Evolutionary conservation across 1,140 invertebrate species (phyloP), one percentile per base, ranked within the genome.

Genomic region (Papilio polytes): DNA sequence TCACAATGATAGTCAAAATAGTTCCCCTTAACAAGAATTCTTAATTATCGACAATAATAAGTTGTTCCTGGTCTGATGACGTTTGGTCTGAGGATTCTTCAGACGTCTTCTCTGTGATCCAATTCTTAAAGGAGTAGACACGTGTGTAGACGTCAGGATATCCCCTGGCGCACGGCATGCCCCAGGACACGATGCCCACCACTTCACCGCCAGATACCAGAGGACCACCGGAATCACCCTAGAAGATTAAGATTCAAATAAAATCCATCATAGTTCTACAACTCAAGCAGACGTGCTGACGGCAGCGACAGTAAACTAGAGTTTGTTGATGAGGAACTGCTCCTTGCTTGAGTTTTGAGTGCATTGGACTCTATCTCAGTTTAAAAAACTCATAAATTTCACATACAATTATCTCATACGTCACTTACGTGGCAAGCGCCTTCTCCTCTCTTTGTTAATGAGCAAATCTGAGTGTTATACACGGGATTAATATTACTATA

Each of bases 81-180:
- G 46, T n/a, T 20, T 56, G 53, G 18, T 56, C 53, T 56, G 13
- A 13, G 12, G 56, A 63, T n/a, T 22, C 56, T 78, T 78, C 77
- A 12, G 77, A 78, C 10, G 59, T 66, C 31, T 78, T 59, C 18
- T 66, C 56, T 15, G 9, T 10, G 10, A 95, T 95, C 95, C 95
- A 95, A 46, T 90, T 82, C 31, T 86, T 90, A 87, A 91, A 95
- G 15, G 89, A 84, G 82, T 83, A 92, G 1, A 97, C 95, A 76
- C 96, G 95, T 1, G 96, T 96, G 89, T 97, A 97, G 12, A 97
- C 96, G 26, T 97, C 96, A 8, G 96, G 96, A 80, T 94, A 94
- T 8, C 95, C 95, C 36, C 87, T 88, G 0, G 96, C 96, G 84
- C 96, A 96, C 1, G 96, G 96, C 66, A 94, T 92, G 9, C 96